These are phyloP conservation scores for Drosophila parabipectinata DNA, from an alignment of 1,140 invertebrate species.

Conservation along the genomic window DNA sequence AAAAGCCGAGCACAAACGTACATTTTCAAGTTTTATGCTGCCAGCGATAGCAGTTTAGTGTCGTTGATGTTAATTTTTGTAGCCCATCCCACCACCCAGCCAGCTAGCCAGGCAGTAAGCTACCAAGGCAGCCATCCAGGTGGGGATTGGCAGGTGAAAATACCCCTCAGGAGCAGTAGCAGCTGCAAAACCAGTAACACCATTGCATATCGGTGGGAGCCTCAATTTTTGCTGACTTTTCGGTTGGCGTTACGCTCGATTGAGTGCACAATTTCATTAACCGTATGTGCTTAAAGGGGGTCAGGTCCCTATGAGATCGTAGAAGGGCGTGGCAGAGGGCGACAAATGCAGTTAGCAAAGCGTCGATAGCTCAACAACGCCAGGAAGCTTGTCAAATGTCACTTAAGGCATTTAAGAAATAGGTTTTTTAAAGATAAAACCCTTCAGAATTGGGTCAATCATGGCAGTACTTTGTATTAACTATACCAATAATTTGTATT, in stretches of 20 bases:
- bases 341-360: conserved; percentile 29
- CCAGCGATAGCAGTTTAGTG: conserved; percentile 71
- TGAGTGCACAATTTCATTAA: conserved; percentile 84
- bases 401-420: conserved; percentile 3
- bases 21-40: conserved; percentile 30
- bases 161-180: conserved; percentile 54
- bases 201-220: conserved; percentile 50
- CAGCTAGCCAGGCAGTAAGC: background rate
- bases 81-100: conserved; percentile 28
- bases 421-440: background rate
- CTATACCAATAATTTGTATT: background rate
- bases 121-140: conserved; percentile 5
- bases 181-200: conserved; percentile 46
- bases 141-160: conserved; percentile 36
- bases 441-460: background rate
- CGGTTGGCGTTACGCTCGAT: conserved; percentile 80
- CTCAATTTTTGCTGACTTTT: conserved; percentile 83
- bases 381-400: conserved; percentile 9
- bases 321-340: conserved; percentile 1
- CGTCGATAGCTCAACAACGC: conserved; percentile 22
- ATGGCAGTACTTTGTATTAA: background rate
- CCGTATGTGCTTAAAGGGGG: conserved; percentile 61
- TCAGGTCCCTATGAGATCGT: conserved; percentile 18
- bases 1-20: conserved; percentile 13
- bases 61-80: conserved; percentile 77